These are phyloP conservation scores for cattle (Bos taurus) DNA, from an alignment of 2,113 vertebrate species.

Conservation along the genomic window DNA sequence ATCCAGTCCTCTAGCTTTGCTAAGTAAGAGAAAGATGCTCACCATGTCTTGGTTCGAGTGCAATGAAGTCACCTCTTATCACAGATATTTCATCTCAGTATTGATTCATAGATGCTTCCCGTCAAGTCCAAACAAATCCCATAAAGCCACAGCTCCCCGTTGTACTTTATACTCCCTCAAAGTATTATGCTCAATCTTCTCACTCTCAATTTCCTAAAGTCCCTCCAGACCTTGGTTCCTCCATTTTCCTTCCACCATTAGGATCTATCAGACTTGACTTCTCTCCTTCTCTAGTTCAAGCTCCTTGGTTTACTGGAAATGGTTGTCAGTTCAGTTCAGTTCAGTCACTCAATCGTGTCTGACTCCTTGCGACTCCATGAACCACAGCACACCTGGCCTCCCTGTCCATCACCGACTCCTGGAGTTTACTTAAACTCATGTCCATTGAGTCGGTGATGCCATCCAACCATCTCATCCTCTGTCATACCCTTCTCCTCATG, in stretches of 20 bases:
- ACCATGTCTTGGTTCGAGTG: not conserved
- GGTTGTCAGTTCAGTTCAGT: not conserved
- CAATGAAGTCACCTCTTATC: not conserved
- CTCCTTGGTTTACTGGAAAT: not conserved
- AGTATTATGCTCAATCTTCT: not conserved
- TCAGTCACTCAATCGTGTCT: rapidly evolving
- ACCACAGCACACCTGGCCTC: rapidly evolving
- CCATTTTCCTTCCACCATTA: not conserved
- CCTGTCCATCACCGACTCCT: not conserved
- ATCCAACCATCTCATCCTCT: not conserved
- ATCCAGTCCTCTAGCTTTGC: not conserved
- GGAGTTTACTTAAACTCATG: not conserved
- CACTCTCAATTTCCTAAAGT: not conserved
- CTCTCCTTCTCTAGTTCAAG: no score
- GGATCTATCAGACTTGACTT: no score
- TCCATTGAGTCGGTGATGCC: not conserved
- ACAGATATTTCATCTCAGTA: not conserved
- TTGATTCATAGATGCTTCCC: not conserved
- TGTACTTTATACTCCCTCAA: not conserved
- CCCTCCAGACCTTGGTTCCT: not conserved
- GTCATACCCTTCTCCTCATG: rapidly evolving
- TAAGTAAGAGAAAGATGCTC: not conserved
- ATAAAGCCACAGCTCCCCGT: not conserved
- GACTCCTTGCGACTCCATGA: not conserved
- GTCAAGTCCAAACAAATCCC: not conserved